A percentile compares a stretch with the other conserved stretches of the same genome.
Evolutionary conservation across 2,113 vertebrate genomes (phyloP).

Genomic region (Clupea harengus): DNA sequence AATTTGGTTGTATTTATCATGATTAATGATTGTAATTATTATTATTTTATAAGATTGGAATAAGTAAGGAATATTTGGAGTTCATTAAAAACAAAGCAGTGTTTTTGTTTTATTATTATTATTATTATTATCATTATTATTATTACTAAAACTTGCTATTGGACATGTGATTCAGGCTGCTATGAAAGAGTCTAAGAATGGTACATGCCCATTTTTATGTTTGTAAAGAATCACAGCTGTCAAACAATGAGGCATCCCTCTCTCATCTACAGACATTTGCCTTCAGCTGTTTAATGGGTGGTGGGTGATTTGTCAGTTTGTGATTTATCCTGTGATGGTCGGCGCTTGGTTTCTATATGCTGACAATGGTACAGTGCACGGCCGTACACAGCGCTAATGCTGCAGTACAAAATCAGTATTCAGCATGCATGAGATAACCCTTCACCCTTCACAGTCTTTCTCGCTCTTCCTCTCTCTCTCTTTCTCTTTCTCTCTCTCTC

Average conservation of each 20-base stretch:
- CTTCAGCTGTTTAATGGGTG: neutral
- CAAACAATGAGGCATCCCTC: neutral
- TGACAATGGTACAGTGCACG: neutral
- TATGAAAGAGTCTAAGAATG: neutral
- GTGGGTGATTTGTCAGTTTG: neutral
- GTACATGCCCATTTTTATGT: neutral
- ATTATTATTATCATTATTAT: too few relatives aligned
- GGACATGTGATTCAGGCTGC: neutral
- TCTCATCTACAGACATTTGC: neutral
- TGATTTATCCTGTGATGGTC: neutral
- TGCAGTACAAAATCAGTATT: conserved; percentile 47
- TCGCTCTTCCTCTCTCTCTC: neutral
- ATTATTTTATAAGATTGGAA: too few relatives aligned
- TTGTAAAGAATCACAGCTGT: neutral
- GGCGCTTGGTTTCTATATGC: neutral
- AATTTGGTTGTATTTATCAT: neutral
- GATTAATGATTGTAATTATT: neutral
- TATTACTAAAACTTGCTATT: neutral
- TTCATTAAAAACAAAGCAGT: neutral
- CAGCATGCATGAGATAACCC: conserved; percentile 23
- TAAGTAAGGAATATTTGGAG: neutral
- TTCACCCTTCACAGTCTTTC: neutral
- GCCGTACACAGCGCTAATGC: neutral
- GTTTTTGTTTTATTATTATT: too few relatives aligned
- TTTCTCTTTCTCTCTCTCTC: neutral